Conservation (phyloP, 53 echinoderm and acorn worm genomes). For the Paelopatides confundens region DNA sequence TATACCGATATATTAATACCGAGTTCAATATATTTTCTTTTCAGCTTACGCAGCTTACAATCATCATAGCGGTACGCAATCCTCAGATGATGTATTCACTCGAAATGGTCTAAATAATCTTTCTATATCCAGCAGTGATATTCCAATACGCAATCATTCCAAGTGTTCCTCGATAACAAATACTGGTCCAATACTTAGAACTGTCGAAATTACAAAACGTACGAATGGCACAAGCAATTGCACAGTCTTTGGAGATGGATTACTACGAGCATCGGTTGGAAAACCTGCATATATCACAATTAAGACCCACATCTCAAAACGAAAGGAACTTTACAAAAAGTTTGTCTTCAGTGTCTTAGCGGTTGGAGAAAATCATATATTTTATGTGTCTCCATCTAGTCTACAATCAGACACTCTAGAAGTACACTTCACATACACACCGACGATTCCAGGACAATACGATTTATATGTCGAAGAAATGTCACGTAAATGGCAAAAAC, state of each 20-base stretch:
- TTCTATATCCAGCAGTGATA: too few relatives aligned
- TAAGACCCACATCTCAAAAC: not conserved
- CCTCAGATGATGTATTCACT: too few relatives aligned
- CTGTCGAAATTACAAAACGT: not conserved
- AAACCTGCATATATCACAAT: not conserved
- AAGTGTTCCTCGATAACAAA: not conserved
- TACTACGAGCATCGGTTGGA: not conserved
- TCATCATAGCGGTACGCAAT: too few relatives aligned
- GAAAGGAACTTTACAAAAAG: not conserved
- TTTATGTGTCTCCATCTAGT: too few relatives aligned
- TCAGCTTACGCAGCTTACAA: too few relatives aligned
- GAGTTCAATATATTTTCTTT: too few relatives aligned
- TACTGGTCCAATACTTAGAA: not conserved
- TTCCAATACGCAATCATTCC: too few relatives aligned
- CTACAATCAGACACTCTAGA: not conserved
- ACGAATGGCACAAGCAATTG: not conserved
- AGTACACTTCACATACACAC: not conserved
- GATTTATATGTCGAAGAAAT: constrained; percentile 9
- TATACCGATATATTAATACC: too few relatives aligned
- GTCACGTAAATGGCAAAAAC: not conserved
- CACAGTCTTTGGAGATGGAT: not conserved
- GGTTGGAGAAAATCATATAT: constrained; percentile 13
- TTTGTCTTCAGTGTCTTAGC: constrained; percentile 20
- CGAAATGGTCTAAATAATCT: too few relatives aligned
- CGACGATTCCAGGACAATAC: constrained; percentile 6